Evolutionary conservation across 2,888 invertebrate species (phyloP), one percentile per base, ranked within the genome.

Genomic region (Tetramorium bicarinatum): DNA sequence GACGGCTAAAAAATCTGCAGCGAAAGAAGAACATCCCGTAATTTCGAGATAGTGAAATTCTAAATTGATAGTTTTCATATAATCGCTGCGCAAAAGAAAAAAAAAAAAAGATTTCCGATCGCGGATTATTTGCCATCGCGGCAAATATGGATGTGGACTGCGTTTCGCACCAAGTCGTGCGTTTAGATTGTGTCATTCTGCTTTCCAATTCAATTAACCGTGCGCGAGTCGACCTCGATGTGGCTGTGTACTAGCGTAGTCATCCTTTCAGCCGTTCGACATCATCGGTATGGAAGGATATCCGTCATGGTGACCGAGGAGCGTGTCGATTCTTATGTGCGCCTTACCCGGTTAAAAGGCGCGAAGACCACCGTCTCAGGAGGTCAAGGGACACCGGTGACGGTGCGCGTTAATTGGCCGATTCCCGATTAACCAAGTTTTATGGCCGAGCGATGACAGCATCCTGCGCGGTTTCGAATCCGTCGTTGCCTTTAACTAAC

Each of bases 171-270:
- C 54, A 41, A 34, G 49, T 49, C 54, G 67, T 54, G 67, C 54
- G 29, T 34, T 79, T 59, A 71, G 79, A 69, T 79, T 79, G 79
- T 79, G 71, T 79, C 79, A 79, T 79, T 79, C 71, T 79, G 47
- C 71, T 79, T 79, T 79, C 71, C 56, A 79, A 79, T 79, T 79
- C 71, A 79, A 79, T 79, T 79, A 59, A 59, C 52, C 54, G 41
- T 52, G 25, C 52, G 54, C 67, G 41, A 54, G 54, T n/a, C 77
- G 77, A 77, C 77, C 77, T 77, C 77, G 54, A 77, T 67, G 54
- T 25, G 41, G 44, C 54, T 75, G n/a, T 62, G 21, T 54, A 67
- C 54, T 41, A 75, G 47, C 66, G 66, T 15, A 64, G 66, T 66
- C 38, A 38, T 69, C 34, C 56, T 67, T 56, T 56, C 67, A 56